Conservation (phyloP, 2,888 invertebrate genomes). For the Bombylius discolor region DNA sequence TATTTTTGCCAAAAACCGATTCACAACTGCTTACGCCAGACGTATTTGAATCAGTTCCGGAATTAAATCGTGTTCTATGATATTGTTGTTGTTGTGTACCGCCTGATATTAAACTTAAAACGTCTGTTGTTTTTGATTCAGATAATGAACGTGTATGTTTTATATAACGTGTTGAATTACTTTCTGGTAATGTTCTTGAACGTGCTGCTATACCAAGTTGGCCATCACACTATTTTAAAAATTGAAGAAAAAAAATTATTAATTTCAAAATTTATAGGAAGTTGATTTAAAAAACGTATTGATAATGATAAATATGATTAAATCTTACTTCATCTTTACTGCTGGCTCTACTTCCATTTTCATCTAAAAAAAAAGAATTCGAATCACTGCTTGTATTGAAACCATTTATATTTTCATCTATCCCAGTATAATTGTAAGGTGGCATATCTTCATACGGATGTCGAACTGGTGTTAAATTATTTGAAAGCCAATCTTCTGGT, state of each 20-base stretch:
- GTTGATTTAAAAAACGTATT: neutral
- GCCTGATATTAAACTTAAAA: constrained; percentile 26
- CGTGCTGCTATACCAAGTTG: constrained; percentile 19
- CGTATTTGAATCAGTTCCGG: constrained; percentile 63
- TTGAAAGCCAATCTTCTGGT: constrained; percentile 46
- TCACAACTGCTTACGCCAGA: constrained; percentile 75
- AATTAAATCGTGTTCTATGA: constrained; percentile 43
- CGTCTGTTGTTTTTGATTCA: constrained; percentile 57
- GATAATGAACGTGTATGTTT: constrained; percentile 52
- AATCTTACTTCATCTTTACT: constrained; percentile 18
- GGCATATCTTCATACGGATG: constrained; percentile 35
- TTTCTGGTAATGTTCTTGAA: constrained; percentile 43
- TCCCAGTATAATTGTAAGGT: constrained; percentile 31
- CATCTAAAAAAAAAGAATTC: constrained; percentile 26
- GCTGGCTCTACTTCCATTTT: constrained; percentile 23
- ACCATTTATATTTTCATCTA: constrained; percentile 34
- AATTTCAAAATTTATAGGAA: neutral
- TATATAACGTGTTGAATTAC: constrained; percentile 28
- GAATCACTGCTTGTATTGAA: constrained; percentile 32
- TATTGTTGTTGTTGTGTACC: constrained; percentile 20
- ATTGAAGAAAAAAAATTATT: neutral
- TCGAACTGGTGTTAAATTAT: constrained; percentile 34
- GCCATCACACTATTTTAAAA: constrained; percentile 8
- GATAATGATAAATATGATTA: neutral
- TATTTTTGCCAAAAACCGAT: constrained; percentile 50